Evolutionary conservation across 2,888 invertebrate genomes (phyloP).

Genomic region (Therioaphis trifolii): DNA sequence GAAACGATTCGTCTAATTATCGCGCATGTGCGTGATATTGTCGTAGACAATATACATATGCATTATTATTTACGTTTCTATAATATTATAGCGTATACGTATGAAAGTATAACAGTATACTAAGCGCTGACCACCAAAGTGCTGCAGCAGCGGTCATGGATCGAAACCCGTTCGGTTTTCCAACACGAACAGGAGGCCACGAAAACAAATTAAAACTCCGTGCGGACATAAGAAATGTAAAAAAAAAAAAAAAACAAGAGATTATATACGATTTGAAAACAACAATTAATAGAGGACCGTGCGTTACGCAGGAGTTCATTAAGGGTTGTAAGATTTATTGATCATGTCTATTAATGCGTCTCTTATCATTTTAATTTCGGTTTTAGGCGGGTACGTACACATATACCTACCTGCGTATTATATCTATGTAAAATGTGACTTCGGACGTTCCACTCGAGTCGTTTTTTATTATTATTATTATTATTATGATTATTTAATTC

Average conservation of each 20-base stretch:
- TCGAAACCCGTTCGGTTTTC: no score
- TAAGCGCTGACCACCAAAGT: no score
- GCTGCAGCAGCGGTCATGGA: no score
- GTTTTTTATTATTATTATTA: constrained; percentile 3
- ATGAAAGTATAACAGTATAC: no score
- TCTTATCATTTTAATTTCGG: constrained; percentile 7
- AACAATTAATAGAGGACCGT: constrained; percentile 8
- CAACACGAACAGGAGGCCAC: not conserved
- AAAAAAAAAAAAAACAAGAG: constrained; percentile 3
- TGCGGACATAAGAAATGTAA: not conserved
- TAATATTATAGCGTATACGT: no score
- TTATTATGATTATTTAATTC: not conserved
- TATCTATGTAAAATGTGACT: no score
- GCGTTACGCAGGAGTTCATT: no score
- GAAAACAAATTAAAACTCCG: constrained; percentile 26
- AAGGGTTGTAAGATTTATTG: constrained; percentile 32
- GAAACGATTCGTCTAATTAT: constrained; percentile 17
- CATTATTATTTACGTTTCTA: no score
- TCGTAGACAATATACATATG: no score
- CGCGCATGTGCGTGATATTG: no score
- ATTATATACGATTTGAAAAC: constrained; percentile 30
- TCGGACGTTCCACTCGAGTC: not conserved
- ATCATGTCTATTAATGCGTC: constrained; percentile 1
- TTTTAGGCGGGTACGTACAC: not conserved
- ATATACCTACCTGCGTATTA: not conserved